These are phyloP conservation scores for Zoanthus solanderi DNA, from an alignment of 92 coral and sea anemone species.

Conservation along the genomic window DNA sequence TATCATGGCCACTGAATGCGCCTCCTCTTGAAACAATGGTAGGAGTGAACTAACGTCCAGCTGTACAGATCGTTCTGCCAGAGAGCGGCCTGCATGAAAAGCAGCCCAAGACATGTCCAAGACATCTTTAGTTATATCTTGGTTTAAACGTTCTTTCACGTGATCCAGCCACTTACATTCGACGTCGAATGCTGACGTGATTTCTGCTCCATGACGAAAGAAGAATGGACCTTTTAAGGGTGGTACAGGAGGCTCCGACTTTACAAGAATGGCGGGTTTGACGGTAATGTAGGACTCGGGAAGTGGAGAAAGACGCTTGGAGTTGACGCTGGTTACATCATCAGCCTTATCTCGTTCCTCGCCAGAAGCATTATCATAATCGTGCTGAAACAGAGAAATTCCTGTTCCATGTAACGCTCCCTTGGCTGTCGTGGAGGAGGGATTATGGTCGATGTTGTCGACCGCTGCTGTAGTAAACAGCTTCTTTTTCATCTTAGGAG, in stretches of 20 bases:
- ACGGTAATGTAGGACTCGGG: conserved; percentile 66
- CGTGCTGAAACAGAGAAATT: conserved; percentile 71
- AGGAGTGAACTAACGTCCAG: conserved; percentile 54
- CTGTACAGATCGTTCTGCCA: conserved; percentile 48
- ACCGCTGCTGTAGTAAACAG: conserved; percentile 33
- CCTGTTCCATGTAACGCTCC: conserved; percentile 41
- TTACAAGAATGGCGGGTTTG: conserved; percentile 56
- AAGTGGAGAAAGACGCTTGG: conserved; percentile 65
- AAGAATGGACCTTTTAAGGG: conserved; percentile 63
- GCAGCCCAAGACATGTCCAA: conserved; percentile 73
- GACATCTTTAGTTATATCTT: conserved; percentile 58
- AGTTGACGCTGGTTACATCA: conserved; percentile 13
- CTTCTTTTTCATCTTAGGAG: conserved; percentile 48
- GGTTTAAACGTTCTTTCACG: conserved; percentile 63
- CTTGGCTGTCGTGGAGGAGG: not conserved
- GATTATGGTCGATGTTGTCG: conserved; percentile 70
- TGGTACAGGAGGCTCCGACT: conserved; percentile 57
- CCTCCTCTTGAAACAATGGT: conserved; percentile 63
- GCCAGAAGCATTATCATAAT: conserved; percentile 53
- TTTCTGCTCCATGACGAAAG: conserved; percentile 38
- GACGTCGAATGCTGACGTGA: conserved; percentile 30
- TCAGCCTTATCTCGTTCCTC: conserved; percentile 53
- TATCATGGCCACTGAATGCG: conserved; percentile 68
- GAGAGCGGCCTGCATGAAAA: conserved; percentile 55
- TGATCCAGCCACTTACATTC: conserved; percentile 52